Evolutionary conservation across 1,140 invertebrate species (phyloP).

Genomic region (Euwallacea fornicatus): DNA sequence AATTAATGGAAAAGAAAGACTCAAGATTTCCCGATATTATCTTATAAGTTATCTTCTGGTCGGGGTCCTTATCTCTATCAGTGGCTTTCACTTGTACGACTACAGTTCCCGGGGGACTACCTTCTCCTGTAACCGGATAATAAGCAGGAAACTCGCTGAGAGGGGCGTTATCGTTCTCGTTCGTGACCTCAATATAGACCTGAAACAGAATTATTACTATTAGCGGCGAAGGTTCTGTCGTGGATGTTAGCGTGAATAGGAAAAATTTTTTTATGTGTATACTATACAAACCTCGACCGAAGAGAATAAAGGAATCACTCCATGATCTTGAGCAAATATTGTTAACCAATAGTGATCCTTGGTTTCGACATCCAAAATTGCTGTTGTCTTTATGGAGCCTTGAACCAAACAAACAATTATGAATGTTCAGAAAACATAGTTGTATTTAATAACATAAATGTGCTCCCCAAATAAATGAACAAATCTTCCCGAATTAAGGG

Average conservation of each 20-base stretch:
- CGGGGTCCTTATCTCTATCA: conserved; percentile 75
- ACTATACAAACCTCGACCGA: conserved; percentile 69
- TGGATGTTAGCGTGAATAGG: no score
- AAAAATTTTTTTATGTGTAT: neutral
- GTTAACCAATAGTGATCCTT: conserved; percentile 91
- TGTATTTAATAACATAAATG: no score
- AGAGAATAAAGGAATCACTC: conserved; percentile 80
- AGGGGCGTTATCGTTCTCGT: conserved; percentile 94
- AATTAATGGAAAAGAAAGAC: conserved; percentile 86
- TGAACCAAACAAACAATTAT: conserved; percentile 53
- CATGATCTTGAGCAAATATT: conserved; percentile 87
- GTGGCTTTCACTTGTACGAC: conserved; percentile 77
- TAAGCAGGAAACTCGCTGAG: conserved; percentile 85
- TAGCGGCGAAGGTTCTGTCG: no score
- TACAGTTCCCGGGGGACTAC: conserved; percentile 71
- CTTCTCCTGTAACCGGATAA: conserved; percentile 79
- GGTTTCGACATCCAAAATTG: conserved; percentile 85
- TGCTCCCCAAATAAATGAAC: no score
- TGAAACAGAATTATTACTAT: conserved; percentile 49
- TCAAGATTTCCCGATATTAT: conserved; percentile 91
- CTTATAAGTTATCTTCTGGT: conserved; percentile 71
- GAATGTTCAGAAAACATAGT: no score
- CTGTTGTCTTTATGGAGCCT: conserved; percentile 83
- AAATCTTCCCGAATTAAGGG: no score
- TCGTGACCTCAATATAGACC: conserved; percentile 87